Conservation (phyloP, 2,888 invertebrate species). For the Cantharis rustica region DNA sequence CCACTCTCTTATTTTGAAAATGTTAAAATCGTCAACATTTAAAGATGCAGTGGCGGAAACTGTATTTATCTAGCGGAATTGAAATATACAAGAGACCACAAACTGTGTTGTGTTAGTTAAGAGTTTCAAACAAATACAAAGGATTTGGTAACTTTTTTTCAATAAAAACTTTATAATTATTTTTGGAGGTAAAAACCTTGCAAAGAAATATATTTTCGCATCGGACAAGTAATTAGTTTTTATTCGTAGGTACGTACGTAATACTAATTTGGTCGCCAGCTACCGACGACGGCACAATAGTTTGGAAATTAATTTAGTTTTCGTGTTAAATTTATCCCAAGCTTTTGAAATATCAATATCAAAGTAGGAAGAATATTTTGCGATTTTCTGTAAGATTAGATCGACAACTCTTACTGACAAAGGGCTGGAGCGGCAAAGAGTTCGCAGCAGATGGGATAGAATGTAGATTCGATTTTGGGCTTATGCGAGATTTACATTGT, state of each 20-base stretch:
- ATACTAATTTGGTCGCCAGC: neutral
- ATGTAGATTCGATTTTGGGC: conserved; percentile 48
- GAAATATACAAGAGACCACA: neutral
- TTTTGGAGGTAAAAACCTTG: neutral
- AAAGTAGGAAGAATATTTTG: conserved; percentile 33
- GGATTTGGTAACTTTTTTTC: neutral
- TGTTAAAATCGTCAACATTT: neutral
- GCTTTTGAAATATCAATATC: conserved; percentile 24
- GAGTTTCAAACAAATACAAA: neutral
- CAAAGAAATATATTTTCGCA: neutral
- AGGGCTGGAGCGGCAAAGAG: conserved; percentile 33
- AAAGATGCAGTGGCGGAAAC: neutral
- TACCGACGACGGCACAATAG: neutral
- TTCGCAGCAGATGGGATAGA: conserved; percentile 39
- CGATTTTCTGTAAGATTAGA: conserved; percentile 36
- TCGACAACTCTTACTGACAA: conserved; percentile 27
- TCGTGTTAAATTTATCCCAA: neutral
- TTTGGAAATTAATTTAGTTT: neutral
- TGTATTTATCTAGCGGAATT: neutral
- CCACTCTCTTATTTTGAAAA: neutral
- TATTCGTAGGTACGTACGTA: neutral
- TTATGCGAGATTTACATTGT: conserved; percentile 50
- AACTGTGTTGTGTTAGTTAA: neutral
- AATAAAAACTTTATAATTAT: neutral
- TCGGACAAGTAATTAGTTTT: neutral